phyloP scores from a whole-genome alignment of 2,113 vertebrate species.

The Serranochromis macrocephalus region DNA sequence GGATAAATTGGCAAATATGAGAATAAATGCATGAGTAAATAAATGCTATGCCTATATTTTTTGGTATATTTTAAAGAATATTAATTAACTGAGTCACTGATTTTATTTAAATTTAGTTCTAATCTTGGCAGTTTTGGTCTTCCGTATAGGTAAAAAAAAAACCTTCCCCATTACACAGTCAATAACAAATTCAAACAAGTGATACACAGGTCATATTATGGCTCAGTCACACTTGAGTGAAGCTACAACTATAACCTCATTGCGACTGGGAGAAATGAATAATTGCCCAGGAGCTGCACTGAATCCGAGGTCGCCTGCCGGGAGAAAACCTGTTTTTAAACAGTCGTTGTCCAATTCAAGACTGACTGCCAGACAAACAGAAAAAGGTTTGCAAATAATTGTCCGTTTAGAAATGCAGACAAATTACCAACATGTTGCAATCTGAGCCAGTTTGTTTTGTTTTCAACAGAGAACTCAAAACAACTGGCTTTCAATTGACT shows the following conservation, averaged over 20 bases:
- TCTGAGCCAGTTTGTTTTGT: neutral
- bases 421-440: neutral
- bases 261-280: neutral
- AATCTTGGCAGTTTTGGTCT: neutral
- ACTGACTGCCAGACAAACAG: neutral
- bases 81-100: accelerated
- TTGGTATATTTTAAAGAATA: neutral
- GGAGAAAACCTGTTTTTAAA: neutral
- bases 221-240: neutral
- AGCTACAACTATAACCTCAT: neutral
- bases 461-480: neutral
- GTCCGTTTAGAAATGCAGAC: accelerated
- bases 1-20: neutral
- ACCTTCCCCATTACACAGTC: accelerated
- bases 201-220: neutral
- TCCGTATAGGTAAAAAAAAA: accelerated
- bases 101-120: neutral
- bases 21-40: neutral
- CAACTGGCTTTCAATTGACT: neutral
- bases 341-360: accelerated
- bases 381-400: neutral
- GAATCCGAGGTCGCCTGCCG: neutral
- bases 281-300: neutral
- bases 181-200: neutral
- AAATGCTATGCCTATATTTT: neutral